Base-by-base conservation (phyloP, 2,888 invertebrate species). In the Conomelus anceps region DNA sequence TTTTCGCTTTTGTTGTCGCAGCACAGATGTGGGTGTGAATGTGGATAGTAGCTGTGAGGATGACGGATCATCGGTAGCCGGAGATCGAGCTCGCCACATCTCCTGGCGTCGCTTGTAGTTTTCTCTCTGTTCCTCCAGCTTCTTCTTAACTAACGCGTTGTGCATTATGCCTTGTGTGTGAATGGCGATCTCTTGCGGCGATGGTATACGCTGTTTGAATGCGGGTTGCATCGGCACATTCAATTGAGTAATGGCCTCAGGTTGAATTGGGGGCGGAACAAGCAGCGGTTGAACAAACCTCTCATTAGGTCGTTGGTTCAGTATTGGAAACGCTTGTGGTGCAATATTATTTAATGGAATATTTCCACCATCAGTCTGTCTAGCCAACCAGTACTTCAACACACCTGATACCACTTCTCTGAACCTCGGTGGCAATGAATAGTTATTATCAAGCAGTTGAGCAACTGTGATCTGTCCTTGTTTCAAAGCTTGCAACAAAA, bases 1-100 rank as follows among this genome's bases (percentile, higher is more conserved):
- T n/a, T 63, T 63, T 20, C 63, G 63, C 7, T 63, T 63, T n/a
- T 63, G 63, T 94, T 98, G 98, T 90, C 98, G 95, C 92, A 98
- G 94, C 90, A 98, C 98, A 90, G 98, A 98, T 29, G 98, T 98
- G 90, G 98, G 98, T 0, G 98, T 98, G 94, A 98, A 98, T 23
- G 98, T 96, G 96, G 96, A 22, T 96, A 95, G 89, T 94, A 92
- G 17, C 94, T 93, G 91, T 26, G 87, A 17, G 86, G 23, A 22
- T 23, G 87, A 88, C 87, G 87, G n/a, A n/a, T 63, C 63, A 7
- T 63, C 63, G n/a, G 63, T 63, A n/a, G 63, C 63, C 3, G 63
- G 63, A 1, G 63, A 63, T 1, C 63, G 63, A n/a, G 63, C 63
- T 3, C 63, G 63, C 90, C 92, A 92, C 92, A 93, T 94, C 93